Base-by-base conservation (phyloP, 2,888 invertebrate species). In the Acanthosepion pharaonis region DNA sequence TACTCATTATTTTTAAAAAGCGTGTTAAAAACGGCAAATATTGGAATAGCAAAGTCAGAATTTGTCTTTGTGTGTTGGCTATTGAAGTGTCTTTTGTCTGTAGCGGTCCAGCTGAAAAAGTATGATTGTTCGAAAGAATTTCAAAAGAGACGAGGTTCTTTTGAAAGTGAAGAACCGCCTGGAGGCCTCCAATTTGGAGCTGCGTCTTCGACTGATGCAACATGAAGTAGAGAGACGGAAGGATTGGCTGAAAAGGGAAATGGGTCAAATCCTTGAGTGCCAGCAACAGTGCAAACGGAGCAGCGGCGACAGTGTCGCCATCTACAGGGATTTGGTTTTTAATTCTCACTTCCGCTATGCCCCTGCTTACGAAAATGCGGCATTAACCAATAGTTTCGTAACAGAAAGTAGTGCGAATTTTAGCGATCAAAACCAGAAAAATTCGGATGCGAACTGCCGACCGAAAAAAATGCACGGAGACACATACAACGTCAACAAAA, bases 261-360 rank as follows among this genome's bases (percentile, higher is more conserved):
- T 93, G 49, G 93, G 53, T 23, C 93, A 93, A 33, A 93, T 93
- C 28, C 28, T 49, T 9, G 93, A 93, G 18, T 93, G 33, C 20
- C 93, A 93, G 53, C 25, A 93, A 53, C 49, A 93, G 15, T 93
- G 93, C 15, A 93, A 93, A 49, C 28, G 53, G 8, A 93, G 25
- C 28, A 93, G 93, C 53, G 93, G 93, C 33, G 93, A 93, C 48
- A 93, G 93, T 8, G n/a, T 93, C 23, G 93, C 18, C 49, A 93
- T 93, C n/a, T 93, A 93, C 53, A 5, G n/a, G 53, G 93, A 93
- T 93, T 93, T 93, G 93, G 93, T 93, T 28, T 53, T 93, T 53
- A 93, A 93, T 49, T 93, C 93, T 51, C 51, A 51, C n/a, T 93
- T 49, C 28, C 49, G 93, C 18, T 93, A 5, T 28, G n/a, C 78